Conservation (phyloP, 1,140 invertebrate species). For the Branchinecta lindahli region DNA sequence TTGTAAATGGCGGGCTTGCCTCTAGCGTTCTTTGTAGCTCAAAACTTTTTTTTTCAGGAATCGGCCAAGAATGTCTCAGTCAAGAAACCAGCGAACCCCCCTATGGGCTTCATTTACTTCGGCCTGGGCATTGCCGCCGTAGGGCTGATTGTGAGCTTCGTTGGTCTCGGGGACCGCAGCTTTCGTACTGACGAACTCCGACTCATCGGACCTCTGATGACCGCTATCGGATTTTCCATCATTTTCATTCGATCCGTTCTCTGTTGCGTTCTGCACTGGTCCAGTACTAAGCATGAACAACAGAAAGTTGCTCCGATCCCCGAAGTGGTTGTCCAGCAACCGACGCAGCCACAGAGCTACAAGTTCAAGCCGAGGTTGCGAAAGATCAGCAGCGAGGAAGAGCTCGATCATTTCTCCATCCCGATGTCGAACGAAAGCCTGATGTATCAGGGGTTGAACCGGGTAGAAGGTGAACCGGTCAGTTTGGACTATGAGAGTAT, state of each 20-base stretch:
- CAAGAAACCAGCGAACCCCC: neutral
- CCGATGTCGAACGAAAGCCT: neutral
- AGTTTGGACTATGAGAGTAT: neutral
- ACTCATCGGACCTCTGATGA: slow-evolving; percentile 60
- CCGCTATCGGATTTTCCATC: slow-evolving; percentile 34
- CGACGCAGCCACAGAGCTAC: neutral
- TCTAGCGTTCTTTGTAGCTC: too few relatives aligned
- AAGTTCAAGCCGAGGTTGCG: neutral
- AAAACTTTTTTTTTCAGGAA: neutral
- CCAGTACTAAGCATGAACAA: neutral
- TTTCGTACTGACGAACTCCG: slow-evolving; percentile 68
- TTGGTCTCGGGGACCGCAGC: slow-evolving; percentile 72
- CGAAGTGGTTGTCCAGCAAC: neutral
- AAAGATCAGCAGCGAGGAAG: slow-evolving; percentile 5
- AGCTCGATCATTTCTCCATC: slow-evolving; percentile 2
- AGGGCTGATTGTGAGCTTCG: slow-evolving; percentile 68
- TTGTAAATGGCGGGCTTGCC: too few relatives aligned
- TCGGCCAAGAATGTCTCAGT: neutral
- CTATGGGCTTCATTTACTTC: slow-evolving; percentile 52
- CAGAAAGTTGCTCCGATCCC: neutral
- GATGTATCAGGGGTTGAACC: neutral
- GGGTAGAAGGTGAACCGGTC: neutral
- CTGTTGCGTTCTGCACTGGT: slow-evolving; percentile 20
- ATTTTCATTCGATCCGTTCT: slow-evolving; percentile 25
- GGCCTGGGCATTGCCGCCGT: slow-evolving; percentile 64